Base-by-base conservation (phyloP, 2,113 vertebrate genomes). In the Entomyzon cyanotis region DNA sequence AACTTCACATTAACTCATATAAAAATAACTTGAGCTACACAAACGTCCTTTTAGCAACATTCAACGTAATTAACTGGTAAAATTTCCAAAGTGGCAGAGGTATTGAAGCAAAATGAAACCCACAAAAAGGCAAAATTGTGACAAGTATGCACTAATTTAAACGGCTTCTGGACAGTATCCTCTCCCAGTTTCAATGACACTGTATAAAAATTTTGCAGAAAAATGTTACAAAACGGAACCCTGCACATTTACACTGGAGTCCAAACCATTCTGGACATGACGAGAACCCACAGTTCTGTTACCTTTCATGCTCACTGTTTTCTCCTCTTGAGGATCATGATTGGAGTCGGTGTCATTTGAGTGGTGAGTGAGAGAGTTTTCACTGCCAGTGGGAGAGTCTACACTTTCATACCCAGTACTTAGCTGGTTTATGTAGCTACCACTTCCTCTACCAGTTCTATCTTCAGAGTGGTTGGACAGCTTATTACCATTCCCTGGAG, bases 311-410 rank as follows among this genome's bases (percentile, higher is more conserved):
- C 98, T 97, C 97, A 98, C 98, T 74, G 98, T 96, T 98, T 99
- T 99, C 95, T 99, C 99, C 97, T 99, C 99, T 76, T 99, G 99
- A 97, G 99, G 98, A 98, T 99, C 99, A 96, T 98, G 98, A 97
- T 98, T 99, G 98, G 99, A 99, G 99, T 99, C 99, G 97, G 99
- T 99, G 98, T 99, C 99, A 98, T 99, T 99, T 95, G 99, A 99
- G 96, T 99, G 99, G 98, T 99, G 99, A 98, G 99, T 99, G 98
- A 99, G 98, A 98, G 99, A 99, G 71, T 99, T 99, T 97, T 99
- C 99, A 97, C 99, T 99, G 98, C 99, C 99, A 93, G 99, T 99
- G 71, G 99, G 99, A 97, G 99, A 99, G 99, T 99, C 99, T 98
- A 99, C 99, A 93, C 99, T 99, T 98, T 99, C 99, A 94, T 99